Evolutionary conservation across 2,113 vertebrate genomes (phyloP), one percentile per base, ranked within the genome.

Genomic region (Taxidea taxus): DNA sequence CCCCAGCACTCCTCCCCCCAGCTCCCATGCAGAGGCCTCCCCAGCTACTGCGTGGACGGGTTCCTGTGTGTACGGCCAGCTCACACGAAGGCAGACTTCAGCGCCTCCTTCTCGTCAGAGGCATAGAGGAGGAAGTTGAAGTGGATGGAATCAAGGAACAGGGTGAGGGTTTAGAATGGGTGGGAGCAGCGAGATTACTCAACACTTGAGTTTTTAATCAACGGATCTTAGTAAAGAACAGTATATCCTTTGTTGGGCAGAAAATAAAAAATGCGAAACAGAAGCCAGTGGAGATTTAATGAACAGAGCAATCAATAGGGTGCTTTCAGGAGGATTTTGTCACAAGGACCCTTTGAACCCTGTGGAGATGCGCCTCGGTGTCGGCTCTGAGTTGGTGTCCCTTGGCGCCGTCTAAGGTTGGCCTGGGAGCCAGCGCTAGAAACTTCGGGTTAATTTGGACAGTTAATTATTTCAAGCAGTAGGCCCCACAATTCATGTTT

Each of bases 201-300:
- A 97, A 82, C 25, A 31, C 58, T 78, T 51, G 51, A 85, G 21
- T 54, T 95, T 94, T 88, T 88, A 94, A 86, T 94, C 81, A 88
- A 95, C 42, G 81, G 44, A 97, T 96, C 62, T 94, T 44, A 77
- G 74, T 37, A 77, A 70, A 68, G 94, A 90, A 96, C 77, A 97
- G 58, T 25, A 16, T 42, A 72, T 62, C 80, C 68, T 96, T 97
- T 95, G 87, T 95, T 75, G 84, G 27, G 44, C 56, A 68, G 90
- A 60, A 90, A 91, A 94, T 10, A 82, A 89, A 89, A 93, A 94
- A 90, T 49, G 13, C 68, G 94, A 87, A 96, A n/a, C 75, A 96
- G 96, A 97, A 92, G 87, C 90, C 97, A 81, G 80, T 29, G 21
- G 87, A 96, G 75, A 94, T 94, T 91, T 91, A 66, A 78, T 56